These are phyloP conservation scores for Diorhabda elongata DNA, from an alignment of 1,140 invertebrate genomes.

Conservation along the genomic window DNA sequence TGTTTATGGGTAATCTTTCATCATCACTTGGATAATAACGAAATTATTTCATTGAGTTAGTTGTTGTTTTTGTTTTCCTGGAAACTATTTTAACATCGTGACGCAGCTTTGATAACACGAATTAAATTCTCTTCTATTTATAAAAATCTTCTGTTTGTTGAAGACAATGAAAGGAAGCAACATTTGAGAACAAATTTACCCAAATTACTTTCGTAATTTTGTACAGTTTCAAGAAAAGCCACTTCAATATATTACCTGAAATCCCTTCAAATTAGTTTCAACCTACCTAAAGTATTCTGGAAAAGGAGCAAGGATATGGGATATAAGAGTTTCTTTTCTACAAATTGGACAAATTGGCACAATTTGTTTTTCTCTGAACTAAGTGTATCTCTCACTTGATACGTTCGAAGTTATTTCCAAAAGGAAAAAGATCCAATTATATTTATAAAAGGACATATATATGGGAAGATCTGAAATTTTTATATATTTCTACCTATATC, in stretches of 20 bases:
- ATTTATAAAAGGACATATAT: not conserved
- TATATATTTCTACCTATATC: no score
- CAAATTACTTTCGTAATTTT: not conserved
- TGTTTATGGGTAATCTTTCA: no score
- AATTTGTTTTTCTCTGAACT: not conserved
- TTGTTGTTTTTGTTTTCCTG: no score
- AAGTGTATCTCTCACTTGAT: not conserved
- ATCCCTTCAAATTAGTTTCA: slow-evolving; percentile 2
- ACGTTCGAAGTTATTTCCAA: not conserved
- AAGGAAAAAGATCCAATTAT: slow-evolving; percentile 1
- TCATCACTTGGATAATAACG: no score
- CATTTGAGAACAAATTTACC: not conserved
- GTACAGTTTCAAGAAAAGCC: not conserved
- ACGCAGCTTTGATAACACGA: no score
- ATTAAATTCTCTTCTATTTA: no score
- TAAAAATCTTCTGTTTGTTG: no score
- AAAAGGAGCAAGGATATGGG: not conserved
- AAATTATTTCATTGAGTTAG: no score
- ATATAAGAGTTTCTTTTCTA: slow-evolving; percentile 1
- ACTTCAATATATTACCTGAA: slow-evolving; percentile 1
- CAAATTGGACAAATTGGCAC: slow-evolving; percentile 1
- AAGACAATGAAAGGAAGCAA: not conserved
- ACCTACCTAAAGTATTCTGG: not conserved
- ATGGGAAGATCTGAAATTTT: no score
- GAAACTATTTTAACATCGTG: no score